Evolutionary conservation across 2,888 invertebrate species (phyloP), one percentile per base, ranked within the genome.

Genomic region (Amiota mariae): DNA sequence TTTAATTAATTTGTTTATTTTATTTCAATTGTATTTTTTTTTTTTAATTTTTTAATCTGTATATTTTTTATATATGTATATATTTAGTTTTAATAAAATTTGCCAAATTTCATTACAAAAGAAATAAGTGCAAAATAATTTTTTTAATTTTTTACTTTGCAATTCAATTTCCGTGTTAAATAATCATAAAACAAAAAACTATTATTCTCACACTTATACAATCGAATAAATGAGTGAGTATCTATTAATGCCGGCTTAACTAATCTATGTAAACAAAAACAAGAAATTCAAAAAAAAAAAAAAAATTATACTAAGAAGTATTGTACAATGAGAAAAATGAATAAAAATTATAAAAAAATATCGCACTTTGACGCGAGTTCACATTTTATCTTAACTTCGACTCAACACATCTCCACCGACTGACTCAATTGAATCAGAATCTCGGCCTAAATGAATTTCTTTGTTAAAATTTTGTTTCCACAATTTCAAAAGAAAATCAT

Each of bases 11-110:
- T 12, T 63, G 71, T 75, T 20, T 73, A 70, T 63, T 18, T 63
- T 24, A 63, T 72, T 68, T 81, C 71, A 11, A 15, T 61, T 61
- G 3, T 10, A 56, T 20, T 8, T 36, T 13, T 46, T 77, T 79
- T 76, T 76, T 75, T 13, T 9, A 80, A 77, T 76, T 79, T 81
- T 83, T 77, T 74, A 71, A 77, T 81, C 79, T 72, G 51, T 75
- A 24, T 73, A 56, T 1, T 56, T 56, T 56, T 56, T 56, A 15
- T n/a, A 13, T 13, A 15, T 56, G n/a, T 13, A 8, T 13, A 13
- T 46, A 63, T 73, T 75, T 68, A 74, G 47, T 57, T 72, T 56
- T 24, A 24, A 24, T 2, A 73, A 76, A 76, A 72, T 70, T 68
- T 59, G 12, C 18, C 61, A 70, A 20, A 70, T n/a, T 66, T 46